Evolutionary conservation across 2,113 vertebrate species (phyloP), one percentile per base, ranked within the genome.

Genomic region (Cyphomyrus discorhynchus): DNA sequence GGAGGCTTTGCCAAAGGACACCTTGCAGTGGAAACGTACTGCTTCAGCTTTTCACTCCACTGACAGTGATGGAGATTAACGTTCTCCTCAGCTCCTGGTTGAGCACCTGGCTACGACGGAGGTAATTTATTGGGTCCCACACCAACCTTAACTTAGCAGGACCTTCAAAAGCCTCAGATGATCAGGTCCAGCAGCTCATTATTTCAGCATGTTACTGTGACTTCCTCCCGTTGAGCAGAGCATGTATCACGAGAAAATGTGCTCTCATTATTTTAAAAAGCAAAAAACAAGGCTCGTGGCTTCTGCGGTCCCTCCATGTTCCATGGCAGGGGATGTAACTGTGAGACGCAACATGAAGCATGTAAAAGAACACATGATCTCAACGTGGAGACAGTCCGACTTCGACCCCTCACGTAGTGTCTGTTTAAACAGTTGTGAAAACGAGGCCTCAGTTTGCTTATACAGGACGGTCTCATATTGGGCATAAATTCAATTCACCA

Each of bases 371-470:
- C 50, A 50, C 45, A 87, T 27, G 49, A 53, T 52, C 50, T 87
- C 13, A 35, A 87, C 50, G 7, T 56, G 85, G 85, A 86, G 15
- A 52, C 27, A 35, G 49, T 31, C 27, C 5, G 45, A 35, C 50
- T 35, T 56, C 85, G 2, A 56, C 85, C 50, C n/a, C 85, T 47
- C 27, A 21, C 24, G 27, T 52, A 31, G 50, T 53, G 49, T 31
- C 85, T 87, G 49, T 87, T 87, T 87, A 39, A 52, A 87, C 50
- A 53, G 85, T 87, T 87, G 85, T 53, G 49, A 56, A 87, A 87
- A 87, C 27, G 19, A 17, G 50, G 50, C 85, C 10, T 87, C 13
- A 35, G 47, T 87, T 87, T 87, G 27, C 10, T 53, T 87, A 9
- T 53, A 5, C 49, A 56, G 85, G 31, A 27, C 10, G 17, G 49